Conservation (phyloP, 2,888 invertebrate genomes). For the Thumatha senex region DNA sequence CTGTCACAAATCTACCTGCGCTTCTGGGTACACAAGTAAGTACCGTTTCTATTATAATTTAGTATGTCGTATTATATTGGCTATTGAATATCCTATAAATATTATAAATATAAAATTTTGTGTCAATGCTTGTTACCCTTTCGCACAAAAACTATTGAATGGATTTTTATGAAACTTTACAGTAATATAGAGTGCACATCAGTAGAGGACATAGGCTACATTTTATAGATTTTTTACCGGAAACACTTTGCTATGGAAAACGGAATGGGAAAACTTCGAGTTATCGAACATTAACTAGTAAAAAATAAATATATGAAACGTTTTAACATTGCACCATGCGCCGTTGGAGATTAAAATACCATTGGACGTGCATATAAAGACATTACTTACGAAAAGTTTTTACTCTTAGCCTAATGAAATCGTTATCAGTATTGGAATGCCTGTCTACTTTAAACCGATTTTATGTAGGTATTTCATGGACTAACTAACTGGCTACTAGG, state of each 20-base stretch:
- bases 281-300: too few species aligned
- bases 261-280: too few species aligned
- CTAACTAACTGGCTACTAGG: not conserved
- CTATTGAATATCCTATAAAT: not conserved
- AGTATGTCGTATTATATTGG: not conserved
- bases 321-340: not conserved
- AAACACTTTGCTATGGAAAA: too few species aligned
- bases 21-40: constrained; percentile 62
- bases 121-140: too few species aligned
- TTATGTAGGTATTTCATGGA: not conserved
- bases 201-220: too few species aligned
- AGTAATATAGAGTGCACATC: too few species aligned
- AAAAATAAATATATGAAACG: too few species aligned
- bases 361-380: constrained; percentile 3
- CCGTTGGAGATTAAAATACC: constrained; percentile 1
- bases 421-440: constrained; percentile 6
- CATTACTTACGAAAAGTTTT: constrained; percentile 1
- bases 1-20: constrained; percentile 57
- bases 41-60: constrained; percentile 13
- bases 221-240: too few species aligned
- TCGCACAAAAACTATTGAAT: too few species aligned
- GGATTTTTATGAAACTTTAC: too few species aligned
- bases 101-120: not conserved
- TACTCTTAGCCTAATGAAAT: constrained; percentile 3
- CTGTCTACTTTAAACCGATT: not conserved